These are phyloP conservation scores for Eupithecia tripunctaria DNA, from an alignment of 2,888 invertebrate genomes.

Conservation along the genomic window DNA sequence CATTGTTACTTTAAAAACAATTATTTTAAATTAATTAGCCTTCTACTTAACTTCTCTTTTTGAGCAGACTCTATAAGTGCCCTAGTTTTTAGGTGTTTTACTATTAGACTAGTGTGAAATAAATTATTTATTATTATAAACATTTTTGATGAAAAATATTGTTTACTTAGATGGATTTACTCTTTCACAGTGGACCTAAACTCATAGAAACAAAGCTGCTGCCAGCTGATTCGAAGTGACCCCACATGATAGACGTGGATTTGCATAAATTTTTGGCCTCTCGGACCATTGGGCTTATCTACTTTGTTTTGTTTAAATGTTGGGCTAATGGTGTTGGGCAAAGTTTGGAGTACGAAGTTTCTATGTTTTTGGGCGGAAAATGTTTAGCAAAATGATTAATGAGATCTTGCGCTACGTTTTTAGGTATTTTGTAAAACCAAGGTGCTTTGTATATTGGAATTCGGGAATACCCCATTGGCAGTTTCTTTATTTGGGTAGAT, in stretches of 20 bases:
- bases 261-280: conserved; percentile 23
- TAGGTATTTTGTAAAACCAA: neutral
- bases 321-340: conserved; percentile 15
- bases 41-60: too few species aligned
- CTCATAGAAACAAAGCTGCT: neutral
- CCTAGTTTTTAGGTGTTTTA: too few species aligned
- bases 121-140: too few species aligned
- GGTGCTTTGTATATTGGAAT: too few species aligned
- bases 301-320: conserved; percentile 26
- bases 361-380: neutral
- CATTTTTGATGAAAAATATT: too few species aligned
- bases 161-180: neutral
- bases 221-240: neutral
- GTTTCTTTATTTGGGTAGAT: too few species aligned
- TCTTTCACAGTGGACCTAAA: neutral
- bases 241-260: conserved; percentile 10
- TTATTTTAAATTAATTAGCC: too few species aligned
- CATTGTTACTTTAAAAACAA: too few species aligned
- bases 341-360: conserved; percentile 7
- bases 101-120: too few species aligned
- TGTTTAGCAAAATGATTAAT: neutral
- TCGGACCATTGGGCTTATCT: conserved; percentile 14
- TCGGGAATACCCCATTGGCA: too few species aligned
- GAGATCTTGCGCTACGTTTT: neutral
- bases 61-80: too few species aligned